Evolutionary conservation across 2,113 vertebrate genomes (phyloP).

Genomic region (Ptilonorhynchus violaceus): DNA sequence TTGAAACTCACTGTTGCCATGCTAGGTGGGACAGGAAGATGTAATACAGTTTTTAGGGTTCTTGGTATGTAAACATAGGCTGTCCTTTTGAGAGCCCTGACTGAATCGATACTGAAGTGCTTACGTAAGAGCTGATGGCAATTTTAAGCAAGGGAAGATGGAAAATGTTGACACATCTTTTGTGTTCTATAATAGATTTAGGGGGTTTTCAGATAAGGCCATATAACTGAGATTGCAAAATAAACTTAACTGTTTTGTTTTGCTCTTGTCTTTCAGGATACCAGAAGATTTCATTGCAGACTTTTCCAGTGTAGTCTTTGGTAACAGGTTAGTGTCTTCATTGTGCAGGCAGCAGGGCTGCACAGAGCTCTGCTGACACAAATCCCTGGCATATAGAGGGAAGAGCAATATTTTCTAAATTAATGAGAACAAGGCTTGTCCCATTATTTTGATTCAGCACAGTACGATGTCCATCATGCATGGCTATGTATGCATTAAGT

Average conservation of each 20-base stretch:
- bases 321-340: conserved; percentile 75
- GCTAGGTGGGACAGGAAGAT: not conserved
- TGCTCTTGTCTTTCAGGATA: conserved; percentile 72
- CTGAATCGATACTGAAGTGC: not conserved
- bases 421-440: not conserved
- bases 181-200: not conserved
- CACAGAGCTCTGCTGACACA: not conserved
- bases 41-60: not conserved
- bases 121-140: not conserved
- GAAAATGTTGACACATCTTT: not conserved
- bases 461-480: not conserved
- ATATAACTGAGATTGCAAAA: not conserved
- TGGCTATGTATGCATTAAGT: not conserved
- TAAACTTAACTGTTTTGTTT: not conserved
- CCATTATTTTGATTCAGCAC: not conserved
- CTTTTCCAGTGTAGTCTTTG: conserved; percentile 83
- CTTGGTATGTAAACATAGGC: not conserved
- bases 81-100: not conserved
- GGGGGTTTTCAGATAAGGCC: not conserved
- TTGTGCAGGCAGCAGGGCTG: not conserved
- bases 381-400: not conserved
- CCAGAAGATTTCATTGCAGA: conserved; percentile 83
- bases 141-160: not conserved
- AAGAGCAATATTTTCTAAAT: not conserved
- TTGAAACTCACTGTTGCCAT: not conserved